Conservation (phyloP, 2,113 vertebrate species). For the Neolamprologus devosi region DNA sequence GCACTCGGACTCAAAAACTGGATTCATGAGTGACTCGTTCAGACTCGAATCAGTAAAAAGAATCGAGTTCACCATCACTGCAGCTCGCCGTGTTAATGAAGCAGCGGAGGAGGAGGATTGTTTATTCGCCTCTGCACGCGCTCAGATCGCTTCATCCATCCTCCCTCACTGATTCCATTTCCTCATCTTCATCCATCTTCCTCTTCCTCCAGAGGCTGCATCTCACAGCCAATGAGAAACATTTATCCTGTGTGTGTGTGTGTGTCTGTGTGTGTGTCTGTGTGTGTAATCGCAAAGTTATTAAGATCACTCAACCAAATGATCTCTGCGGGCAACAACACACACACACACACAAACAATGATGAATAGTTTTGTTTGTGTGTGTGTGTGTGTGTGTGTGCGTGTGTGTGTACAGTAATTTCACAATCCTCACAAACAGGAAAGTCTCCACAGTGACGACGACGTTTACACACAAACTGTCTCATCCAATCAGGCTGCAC, state of each 20-base stretch:
- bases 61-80: neutral
- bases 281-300: neutral
- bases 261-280: neutral
- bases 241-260: neutral
- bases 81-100: neutral
- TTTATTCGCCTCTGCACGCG: neutral
- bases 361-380: neutral
- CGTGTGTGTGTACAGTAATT: neutral
- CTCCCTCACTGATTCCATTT: neutral
- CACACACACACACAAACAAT: neutral
- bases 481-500: neutral
- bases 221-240: neutral
- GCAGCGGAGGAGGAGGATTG: neutral
- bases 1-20: rapidly evolving
- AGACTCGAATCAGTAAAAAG: neutral
- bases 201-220: neutral
- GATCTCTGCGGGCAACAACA: neutral
- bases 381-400: neutral
- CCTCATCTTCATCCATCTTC: neutral
- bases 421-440: neutral
- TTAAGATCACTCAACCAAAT: neutral
- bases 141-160: neutral
- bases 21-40: neutral
- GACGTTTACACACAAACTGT: neutral
- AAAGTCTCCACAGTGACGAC: neutral